Evolutionary conservation across 2,888 invertebrate species (phyloP), one percentile per base, ranked within the genome.

Genomic region (Endotricha flammealis): DNA sequence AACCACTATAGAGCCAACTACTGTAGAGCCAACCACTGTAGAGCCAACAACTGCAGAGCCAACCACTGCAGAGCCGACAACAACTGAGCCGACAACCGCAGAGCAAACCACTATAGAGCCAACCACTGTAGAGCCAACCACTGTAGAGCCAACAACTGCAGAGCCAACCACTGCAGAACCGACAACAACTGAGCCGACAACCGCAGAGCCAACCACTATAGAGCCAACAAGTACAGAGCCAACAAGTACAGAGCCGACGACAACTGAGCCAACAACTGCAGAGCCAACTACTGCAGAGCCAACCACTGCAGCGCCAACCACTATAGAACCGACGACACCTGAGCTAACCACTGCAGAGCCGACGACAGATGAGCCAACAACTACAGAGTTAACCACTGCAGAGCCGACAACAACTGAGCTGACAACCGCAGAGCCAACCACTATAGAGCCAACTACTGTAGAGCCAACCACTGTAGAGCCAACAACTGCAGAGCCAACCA

Each of bases 211-310:
- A 11, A 38, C 25, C 8, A 28, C 29, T 7, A 22, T 38, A 10
- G 24, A 41, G 2, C 4, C n/a, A 1, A 6, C 34, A 3, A 39
- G 24, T n/a, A 30, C 33, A 12, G 28, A 30, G 9, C 7, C 9
- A 7, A 23, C 23, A 3, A 23, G 5, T 5, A 8, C 4, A 8
- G 29, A 33, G 13, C 23, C 20, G 4, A 29, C 36, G 9, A 34
- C 34, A 1, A 28, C 8, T 20, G 32, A 32, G 20, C 12, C 31
- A 4, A 38, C 32, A n/a, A n/a, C n/a, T n/a, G n/a, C n/a, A n/a
- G n/a, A n/a, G n/a, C n/a, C n/a, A n/a, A n/a, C n/a, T 10, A 29
- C 32, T 12, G 16, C 23, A 5, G 33, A 28, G 16, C 16, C 10
- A 12, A 33, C 17, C 16, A 23, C 14, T 22, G 22, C 14, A 6